Evolutionary conservation across 2,113 vertebrate genomes (phyloP).

Genomic region (Antennarius striatus): DNA sequence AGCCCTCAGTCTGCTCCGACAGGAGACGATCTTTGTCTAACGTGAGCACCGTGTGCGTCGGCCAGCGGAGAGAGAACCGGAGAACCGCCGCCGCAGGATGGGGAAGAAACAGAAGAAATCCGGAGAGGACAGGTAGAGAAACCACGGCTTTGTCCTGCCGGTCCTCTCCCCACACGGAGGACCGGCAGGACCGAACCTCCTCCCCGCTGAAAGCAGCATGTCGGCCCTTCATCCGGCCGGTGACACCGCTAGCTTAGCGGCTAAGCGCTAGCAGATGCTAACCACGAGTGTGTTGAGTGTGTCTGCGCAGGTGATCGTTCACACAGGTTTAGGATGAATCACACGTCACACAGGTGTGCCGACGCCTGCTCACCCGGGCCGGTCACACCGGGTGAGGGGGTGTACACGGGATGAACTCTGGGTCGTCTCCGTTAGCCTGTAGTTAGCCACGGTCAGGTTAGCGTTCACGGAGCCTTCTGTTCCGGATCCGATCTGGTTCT

Average conservation of each 20-base stretch:
- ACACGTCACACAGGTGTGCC: not conserved
- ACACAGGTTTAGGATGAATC: conserved; percentile 6
- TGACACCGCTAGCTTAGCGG: conserved; percentile 45
- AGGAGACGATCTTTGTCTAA: conserved; percentile 43
- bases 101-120: conserved; percentile 82
- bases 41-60: conserved; percentile 41
- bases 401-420: too few species aligned
- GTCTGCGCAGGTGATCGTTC: conserved; percentile 13
- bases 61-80: conserved; percentile 36
- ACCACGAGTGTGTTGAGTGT: conserved; percentile 62
- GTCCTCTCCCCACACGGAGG: not conserved
- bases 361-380: not conserved
- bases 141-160: rapidly evolving
- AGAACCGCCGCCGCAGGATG: conserved; percentile 63
- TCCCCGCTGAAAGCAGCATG: not conserved
- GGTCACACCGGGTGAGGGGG: too few species aligned
- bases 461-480: conserved; percentile 2
- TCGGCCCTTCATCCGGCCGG: not conserved
- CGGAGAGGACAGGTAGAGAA: conserved; percentile 77
- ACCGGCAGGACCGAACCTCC: rapidly evolving
- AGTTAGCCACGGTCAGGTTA: conserved; percentile 12
- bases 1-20: rapidly evolving
- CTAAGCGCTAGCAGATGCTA: conserved; percentile 58
- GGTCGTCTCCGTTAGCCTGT: too few species aligned
- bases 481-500: not conserved